These are phyloP conservation scores for Rallus crepitans DNA, from an alignment of 2,797 vertebrate species.

Conservation along the genomic window DNA sequence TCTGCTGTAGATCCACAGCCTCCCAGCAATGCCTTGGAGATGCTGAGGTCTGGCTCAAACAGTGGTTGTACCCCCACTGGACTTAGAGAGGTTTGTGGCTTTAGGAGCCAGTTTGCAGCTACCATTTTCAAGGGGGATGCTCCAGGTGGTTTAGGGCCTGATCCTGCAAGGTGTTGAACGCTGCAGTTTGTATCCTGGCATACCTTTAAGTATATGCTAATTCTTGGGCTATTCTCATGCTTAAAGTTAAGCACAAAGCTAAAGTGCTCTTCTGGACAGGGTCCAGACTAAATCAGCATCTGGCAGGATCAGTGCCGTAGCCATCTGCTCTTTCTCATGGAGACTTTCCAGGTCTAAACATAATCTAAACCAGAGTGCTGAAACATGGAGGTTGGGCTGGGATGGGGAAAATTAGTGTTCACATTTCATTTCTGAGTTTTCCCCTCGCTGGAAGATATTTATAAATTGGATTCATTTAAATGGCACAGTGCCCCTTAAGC, in stretches of 20 bases:
- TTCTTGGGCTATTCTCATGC: background rate
- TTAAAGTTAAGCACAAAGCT: slow-evolving; percentile 20
- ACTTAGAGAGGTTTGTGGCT: background rate
- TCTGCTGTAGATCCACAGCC: background rate
- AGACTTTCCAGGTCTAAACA: slow-evolving; percentile 42
- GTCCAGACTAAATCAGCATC: slow-evolving; percentile 55
- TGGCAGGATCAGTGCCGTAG: slow-evolving; percentile 42
- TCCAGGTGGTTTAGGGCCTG: background rate
- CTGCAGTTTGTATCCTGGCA: background rate
- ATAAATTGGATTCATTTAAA: background rate
- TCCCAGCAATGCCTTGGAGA: background rate
- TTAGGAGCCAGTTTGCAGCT: background rate
- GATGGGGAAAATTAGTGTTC: background rate
- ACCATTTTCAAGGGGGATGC: background rate
- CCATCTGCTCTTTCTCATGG: slow-evolving; percentile 67
- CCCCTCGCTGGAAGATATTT: background rate
- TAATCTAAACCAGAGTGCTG: slow-evolving; percentile 47
- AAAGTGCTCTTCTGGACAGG: slow-evolving; percentile 35
- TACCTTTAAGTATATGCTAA: background rate
- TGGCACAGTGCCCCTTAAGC: background rate
- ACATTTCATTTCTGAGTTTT: background rate
- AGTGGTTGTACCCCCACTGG: background rate
- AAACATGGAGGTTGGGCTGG: slow-evolving; percentile 16
- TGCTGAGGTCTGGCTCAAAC: background rate
- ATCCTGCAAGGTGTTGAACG: background rate